Percentiles rank a stretch among this genome's conserved stretches.
phyloP scores from a whole-genome alignment of 2,797 vertebrate species.

The Enteromius fasciolatus region DNA sequence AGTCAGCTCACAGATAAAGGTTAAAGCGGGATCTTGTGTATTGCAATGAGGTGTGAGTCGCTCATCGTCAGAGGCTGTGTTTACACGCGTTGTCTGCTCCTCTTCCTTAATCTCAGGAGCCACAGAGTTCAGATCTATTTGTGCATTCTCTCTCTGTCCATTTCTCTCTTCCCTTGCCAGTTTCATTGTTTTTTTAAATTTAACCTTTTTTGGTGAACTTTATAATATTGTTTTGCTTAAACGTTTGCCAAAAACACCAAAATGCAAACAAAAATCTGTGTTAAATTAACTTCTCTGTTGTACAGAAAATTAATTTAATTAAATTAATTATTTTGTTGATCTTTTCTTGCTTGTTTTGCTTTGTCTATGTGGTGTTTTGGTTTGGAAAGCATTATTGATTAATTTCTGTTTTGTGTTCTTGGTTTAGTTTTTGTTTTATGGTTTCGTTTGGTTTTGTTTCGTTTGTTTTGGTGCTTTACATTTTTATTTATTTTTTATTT shows the following conservation, averaged over 20 bases:
- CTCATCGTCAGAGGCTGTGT: constrained; percentile 11
- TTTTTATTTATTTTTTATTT: neutral
- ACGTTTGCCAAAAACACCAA: neutral
- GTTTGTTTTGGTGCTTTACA: neutral
- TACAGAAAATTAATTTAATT: too few species aligned
- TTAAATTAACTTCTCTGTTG: neutral
- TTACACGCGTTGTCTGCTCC: constrained; percentile 12
- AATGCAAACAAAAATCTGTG: neutral
- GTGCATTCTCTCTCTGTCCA: neutral
- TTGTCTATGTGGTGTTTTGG: neutral
- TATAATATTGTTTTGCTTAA: neutral
- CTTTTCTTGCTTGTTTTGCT: neutral
- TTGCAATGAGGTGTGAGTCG: constrained; percentile 32
- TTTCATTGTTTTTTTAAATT: neutral
- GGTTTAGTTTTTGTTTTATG: neutral
- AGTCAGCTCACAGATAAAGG: constrained; percentile 27
- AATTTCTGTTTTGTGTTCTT: neutral
- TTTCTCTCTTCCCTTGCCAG: neutral
- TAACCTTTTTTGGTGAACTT: neutral
- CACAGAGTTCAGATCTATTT: constrained; percentile 24
- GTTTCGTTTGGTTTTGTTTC: neutral
- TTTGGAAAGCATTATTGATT: neutral
- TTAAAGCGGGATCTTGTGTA: constrained; percentile 43
- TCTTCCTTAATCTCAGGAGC: constrained; percentile 35
- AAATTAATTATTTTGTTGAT: too few species aligned